Percentiles rank a stretch among this genome's conserved stretches.
These are phyloP conservation scores for Cinclus mexicanus DNA, from an alignment of 2,113 vertebrate species.

Conservation along the genomic window DNA sequence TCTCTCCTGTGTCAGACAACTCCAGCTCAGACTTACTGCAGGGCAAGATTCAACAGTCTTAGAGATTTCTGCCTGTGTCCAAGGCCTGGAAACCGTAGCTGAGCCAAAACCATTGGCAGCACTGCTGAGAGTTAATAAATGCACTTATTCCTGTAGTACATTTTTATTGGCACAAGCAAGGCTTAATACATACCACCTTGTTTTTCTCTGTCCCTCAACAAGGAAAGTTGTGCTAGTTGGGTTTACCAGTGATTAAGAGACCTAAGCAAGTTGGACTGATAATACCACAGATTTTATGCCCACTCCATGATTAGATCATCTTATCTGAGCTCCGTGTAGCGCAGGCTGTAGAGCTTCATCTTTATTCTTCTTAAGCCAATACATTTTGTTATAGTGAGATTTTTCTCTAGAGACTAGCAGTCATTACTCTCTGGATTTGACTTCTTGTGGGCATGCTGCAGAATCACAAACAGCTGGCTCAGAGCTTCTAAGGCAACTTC, in stretches of 20 bases:
- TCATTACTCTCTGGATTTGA: background rate
- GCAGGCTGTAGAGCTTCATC: background rate
- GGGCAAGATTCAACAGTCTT: background rate
- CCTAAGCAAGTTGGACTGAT: background rate
- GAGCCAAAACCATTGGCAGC: conserved; percentile 42
- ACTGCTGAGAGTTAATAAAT: conserved; percentile 48
- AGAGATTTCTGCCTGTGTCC: conserved; percentile 15
- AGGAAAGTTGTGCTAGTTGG: conserved; percentile 10
- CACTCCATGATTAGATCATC: background rate
- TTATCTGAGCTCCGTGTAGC: background rate
- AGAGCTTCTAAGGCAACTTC: background rate
- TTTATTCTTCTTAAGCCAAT: conserved; percentile 7
- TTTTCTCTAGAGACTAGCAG: background rate
- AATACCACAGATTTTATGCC: conserved; percentile 2
- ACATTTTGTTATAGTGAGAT: background rate
- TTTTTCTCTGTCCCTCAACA: conserved; percentile 12
- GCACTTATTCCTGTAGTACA: conserved; percentile 33
- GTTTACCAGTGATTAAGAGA: background rate
- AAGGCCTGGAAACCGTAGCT: background rate
- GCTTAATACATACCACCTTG: conserved; percentile 25
- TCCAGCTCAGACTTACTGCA: background rate
- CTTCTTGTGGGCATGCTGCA: background rate
- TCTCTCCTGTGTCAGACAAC: background rate
- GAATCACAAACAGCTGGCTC: conserved; percentile 4
- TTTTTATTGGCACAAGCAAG: conserved; percentile 30